phyloP scores from a whole-genome alignment of 2,888 invertebrate species.

The Phalera bucephala region DNA sequence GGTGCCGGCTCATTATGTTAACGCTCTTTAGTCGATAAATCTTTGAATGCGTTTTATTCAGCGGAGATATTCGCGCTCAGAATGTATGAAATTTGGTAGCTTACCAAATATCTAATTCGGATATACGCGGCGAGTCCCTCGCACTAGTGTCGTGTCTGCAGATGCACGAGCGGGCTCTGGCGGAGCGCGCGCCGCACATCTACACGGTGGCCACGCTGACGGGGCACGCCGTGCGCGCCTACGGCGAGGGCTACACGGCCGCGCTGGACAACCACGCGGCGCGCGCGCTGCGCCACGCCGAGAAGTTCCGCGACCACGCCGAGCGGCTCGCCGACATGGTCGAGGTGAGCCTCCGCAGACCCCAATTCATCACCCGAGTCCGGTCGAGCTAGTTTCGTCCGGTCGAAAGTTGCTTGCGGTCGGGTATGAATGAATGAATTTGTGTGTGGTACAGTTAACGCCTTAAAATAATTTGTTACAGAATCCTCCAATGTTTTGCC shows the following conservation, averaged over 20 bases:
- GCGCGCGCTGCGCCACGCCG: constrained; percentile 71
- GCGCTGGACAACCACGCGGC: constrained; percentile 91
- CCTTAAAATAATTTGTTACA: too few species aligned
- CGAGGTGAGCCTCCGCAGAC: constrained; percentile 71
- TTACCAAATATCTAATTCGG: too few species aligned
- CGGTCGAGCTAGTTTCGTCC: not conserved
- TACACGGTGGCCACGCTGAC: constrained; percentile 96
- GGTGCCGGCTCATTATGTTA: constrained; percentile 84
- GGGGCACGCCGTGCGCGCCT: constrained; percentile 89
- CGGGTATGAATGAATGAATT: too few species aligned
- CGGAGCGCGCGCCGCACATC: constrained; percentile 90
- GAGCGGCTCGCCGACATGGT: constrained; percentile 90
- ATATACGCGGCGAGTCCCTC: too few species aligned
- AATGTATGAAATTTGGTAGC: too few species aligned
- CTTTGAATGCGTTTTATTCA: too few species aligned
- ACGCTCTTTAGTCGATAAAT: too few species aligned
- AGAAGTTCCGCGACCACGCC: constrained; percentile 84
- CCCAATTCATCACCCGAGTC: not conserved
- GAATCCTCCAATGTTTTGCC: too few species aligned
- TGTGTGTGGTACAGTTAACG: too few species aligned
- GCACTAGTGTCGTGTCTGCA: not conserved
- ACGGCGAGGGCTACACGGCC: constrained; percentile 89
- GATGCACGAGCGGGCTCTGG: constrained; percentile 85
- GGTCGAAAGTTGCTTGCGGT: too few species aligned
- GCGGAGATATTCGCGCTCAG: too few species aligned